These are phyloP conservation scores for Aphelinus certus DNA, from an alignment of 1,140 invertebrate genomes.

Conservation along the genomic window DNA sequence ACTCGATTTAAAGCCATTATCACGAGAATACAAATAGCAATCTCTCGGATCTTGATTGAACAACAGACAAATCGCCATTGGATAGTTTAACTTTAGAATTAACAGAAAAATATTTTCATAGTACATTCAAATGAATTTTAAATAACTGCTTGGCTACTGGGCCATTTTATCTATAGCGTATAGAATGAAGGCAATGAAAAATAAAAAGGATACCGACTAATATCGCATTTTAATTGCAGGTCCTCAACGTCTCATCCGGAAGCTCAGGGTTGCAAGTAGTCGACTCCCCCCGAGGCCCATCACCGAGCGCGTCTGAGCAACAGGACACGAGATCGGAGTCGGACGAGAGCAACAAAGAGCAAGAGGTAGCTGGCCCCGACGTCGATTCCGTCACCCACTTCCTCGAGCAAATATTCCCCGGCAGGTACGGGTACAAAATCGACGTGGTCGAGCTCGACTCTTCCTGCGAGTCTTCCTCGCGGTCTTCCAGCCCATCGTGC, in stretches of 20 bases:
- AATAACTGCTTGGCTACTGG: no score
- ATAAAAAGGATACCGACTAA: no score
- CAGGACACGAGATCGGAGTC: background rate
- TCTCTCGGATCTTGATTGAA: no score
- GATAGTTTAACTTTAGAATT: no score
- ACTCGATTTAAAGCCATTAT: no score
- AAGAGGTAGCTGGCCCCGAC: background rate
- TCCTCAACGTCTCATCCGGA: constrained; percentile 27
- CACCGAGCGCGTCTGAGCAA: no score
- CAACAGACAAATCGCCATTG: no score
- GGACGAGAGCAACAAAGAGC: constrained; percentile 37
- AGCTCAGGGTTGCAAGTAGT: background rate
- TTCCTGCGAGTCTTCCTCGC: constrained; percentile 37
- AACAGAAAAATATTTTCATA: no score
- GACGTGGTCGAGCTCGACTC: constrained; percentile 17
- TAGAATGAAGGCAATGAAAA: no score
- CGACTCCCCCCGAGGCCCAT: background rate
- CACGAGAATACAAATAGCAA: no score
- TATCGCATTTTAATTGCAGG: background rate
- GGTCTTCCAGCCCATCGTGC: constrained; percentile 44
- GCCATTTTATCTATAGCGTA: no score
- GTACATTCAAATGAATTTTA: no score
- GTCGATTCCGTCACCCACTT: background rate
- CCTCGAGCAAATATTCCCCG: constrained; percentile 20
- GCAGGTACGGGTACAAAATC: constrained; percentile 29